A percentile compares a stretch with the other conserved stretches of the same genome.
phyloP scores from a whole-genome alignment of 1,140 invertebrate species.

The Bactericera cockerelli region DNA sequence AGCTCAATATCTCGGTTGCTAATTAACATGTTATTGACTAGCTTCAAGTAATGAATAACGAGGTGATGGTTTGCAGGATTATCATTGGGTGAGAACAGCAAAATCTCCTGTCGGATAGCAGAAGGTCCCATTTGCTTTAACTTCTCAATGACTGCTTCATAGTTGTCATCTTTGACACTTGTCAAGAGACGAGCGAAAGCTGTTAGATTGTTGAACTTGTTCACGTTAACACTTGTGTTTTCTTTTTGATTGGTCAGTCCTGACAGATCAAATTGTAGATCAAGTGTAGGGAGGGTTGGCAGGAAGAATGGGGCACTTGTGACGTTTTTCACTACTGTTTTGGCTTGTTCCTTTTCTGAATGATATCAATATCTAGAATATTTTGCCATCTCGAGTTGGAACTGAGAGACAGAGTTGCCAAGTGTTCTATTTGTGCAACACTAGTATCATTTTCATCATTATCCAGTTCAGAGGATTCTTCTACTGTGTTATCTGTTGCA shows the following conservation, averaged over 20 bases:
- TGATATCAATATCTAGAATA: conserved; percentile 73
- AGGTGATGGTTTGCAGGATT: conserved; percentile 46
- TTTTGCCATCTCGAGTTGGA: conserved; percentile 87
- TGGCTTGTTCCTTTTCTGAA: conserved; percentile 84
- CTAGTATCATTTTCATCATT: conserved; percentile 50
- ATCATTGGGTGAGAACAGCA: conserved; percentile 56
- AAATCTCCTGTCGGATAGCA: conserved; percentile 77
- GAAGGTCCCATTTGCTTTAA: conserved; percentile 73
- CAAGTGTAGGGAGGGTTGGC: conserved; percentile 69
- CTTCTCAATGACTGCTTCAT: conserved; percentile 42
- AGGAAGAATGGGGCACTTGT: conserved; percentile 90
- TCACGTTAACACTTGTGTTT: not conserved
- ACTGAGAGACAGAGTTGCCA: conserved; percentile 62
- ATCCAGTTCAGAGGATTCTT: conserved; percentile 33
- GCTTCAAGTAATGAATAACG: conserved; percentile 63
- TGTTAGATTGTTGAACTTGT: conserved; percentile 41
- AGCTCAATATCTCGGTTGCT: conserved; percentile 78
- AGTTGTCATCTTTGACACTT: conserved; percentile 31
- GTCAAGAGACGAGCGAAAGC: conserved; percentile 45
- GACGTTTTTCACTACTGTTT: conserved; percentile 57
- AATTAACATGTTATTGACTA: conserved; percentile 52
- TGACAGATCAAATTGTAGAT: conserved; percentile 62
- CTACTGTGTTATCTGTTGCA: conserved; percentile 25
- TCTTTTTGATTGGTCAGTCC: conserved; percentile 28
- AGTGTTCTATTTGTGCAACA: conserved; percentile 55